Evolutionary conservation across 2,888 invertebrate species (phyloP).

Genomic region (Sipha maydis): DNA sequence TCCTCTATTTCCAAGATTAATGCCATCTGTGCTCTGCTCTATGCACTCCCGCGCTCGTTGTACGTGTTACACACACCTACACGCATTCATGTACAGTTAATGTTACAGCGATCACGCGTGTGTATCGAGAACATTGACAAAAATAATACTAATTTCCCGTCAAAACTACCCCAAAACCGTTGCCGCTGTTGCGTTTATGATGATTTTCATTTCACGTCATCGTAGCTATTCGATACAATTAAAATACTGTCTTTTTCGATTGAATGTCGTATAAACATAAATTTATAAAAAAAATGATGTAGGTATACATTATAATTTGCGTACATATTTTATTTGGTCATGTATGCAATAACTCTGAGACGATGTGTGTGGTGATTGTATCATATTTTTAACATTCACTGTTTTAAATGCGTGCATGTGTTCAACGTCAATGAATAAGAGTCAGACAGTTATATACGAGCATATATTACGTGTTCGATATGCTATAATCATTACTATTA

Average conservation of each 20-base stretch:
- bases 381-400: too few species aligned
- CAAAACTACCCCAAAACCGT: constrained; percentile 15
- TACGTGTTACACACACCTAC: neutral
- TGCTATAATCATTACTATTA: too few species aligned
- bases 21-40: constrained; percentile 24
- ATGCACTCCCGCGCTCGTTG: neutral
- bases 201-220: neutral
- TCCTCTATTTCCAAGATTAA: constrained; percentile 37
- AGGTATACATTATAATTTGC: too few species aligned
- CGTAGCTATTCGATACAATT: neutral
- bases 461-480: too few species aligned
- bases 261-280: neutral
- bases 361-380: too few species aligned
- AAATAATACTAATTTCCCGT: constrained; percentile 20
- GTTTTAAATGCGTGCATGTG: too few species aligned
- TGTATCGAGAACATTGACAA: neutral
- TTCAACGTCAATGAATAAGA: too few species aligned
- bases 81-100: neutral
- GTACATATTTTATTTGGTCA: too few species aligned
- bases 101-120: too few species aligned
- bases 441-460: too few species aligned
- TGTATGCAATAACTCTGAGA: too few species aligned
- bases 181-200: neutral
- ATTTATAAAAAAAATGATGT: neutral
- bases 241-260: neutral